phyloP scores from a whole-genome alignment of 2,113 vertebrate species.

The Labeo catla region DNA sequence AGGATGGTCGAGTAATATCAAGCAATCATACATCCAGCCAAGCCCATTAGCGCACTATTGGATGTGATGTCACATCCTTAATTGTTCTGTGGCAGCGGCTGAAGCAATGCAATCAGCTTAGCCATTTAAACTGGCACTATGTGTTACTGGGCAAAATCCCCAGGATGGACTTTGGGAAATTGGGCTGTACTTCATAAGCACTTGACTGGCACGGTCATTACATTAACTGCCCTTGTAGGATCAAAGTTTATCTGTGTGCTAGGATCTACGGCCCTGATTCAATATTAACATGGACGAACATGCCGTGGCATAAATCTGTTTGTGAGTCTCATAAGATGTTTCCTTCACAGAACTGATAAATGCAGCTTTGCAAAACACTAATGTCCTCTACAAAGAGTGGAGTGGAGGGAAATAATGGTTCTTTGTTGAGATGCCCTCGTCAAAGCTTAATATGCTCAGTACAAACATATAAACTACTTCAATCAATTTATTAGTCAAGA shows the following conservation, averaged over 20 bases:
- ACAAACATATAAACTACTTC: background rate
- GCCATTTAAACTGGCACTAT: constrained; percentile 50
- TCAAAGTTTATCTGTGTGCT: constrained; percentile 63
- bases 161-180: constrained; percentile 53
- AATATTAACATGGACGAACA: constrained; percentile 55
- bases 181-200: constrained; percentile 54
- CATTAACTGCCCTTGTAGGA: constrained; percentile 59
- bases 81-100: constrained; percentile 57
- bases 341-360: constrained; percentile 41
- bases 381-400: background rate
- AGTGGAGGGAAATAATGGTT: constrained; percentile 16
- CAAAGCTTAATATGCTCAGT: background rate
- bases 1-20: constrained; percentile 42
- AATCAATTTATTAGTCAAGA: constrained; percentile 1
- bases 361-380: constrained; percentile 23
- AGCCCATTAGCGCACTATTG: constrained; percentile 54
- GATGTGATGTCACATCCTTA: constrained; percentile 62
- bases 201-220: constrained; percentile 55
- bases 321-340: constrained; percentile 53
- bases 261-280: constrained; percentile 53
- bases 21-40: constrained; percentile 45
- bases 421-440: constrained; percentile 38
- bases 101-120: constrained; percentile 63
- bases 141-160: constrained; percentile 52
- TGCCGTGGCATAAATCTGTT: constrained; percentile 53